Evolutionary conservation across 2,888 invertebrate species (phyloP).

Genomic region (Operophtera brumata): DNA sequence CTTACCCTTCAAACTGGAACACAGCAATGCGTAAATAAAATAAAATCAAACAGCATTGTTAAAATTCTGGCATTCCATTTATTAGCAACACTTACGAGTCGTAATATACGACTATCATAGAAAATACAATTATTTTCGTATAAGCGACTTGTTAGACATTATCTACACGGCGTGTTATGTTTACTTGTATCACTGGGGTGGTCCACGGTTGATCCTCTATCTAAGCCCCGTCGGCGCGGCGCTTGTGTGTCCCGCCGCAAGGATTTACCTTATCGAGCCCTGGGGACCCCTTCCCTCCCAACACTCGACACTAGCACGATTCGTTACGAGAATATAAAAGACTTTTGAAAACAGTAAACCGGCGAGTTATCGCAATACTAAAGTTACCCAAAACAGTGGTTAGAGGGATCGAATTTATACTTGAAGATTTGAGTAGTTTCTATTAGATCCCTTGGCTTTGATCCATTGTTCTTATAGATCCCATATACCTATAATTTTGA

Average conservation of each 20-base stretch:
- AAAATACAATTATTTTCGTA: neutral
- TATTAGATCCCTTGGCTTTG: too few relatives aligned
- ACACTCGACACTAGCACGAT: constrained; percentile 37
- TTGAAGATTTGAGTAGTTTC: neutral
- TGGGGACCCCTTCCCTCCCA: constrained; percentile 51
- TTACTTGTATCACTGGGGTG: constrained; percentile 55
- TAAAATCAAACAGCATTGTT: too few relatives aligned
- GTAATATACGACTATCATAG: too few relatives aligned
- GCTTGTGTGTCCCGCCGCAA: constrained; percentile 58
- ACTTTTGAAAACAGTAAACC: constrained; percentile 54
- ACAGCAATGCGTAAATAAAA: too few relatives aligned
- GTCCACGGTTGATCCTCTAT: constrained; percentile 55
- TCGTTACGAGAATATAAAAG: constrained; percentile 61
- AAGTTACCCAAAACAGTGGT: constrained; percentile 31
- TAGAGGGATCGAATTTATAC: neutral
- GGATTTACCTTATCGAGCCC: constrained; percentile 74
- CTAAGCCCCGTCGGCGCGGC: constrained; percentile 59
- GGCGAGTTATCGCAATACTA: constrained; percentile 50
- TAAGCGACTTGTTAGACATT: neutral
- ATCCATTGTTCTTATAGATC: too few relatives aligned
- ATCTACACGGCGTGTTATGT: constrained; percentile 22
- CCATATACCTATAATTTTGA: too few relatives aligned
- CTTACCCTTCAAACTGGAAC: too few relatives aligned
- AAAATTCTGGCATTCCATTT: too few relatives aligned
- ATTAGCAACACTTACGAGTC: too few relatives aligned